Percentiles rank a stretch among this genome's conserved stretches.
Conservation (phyloP, 1,140 invertebrate genomes). For the Cardiocondyla obscurior region DNA sequence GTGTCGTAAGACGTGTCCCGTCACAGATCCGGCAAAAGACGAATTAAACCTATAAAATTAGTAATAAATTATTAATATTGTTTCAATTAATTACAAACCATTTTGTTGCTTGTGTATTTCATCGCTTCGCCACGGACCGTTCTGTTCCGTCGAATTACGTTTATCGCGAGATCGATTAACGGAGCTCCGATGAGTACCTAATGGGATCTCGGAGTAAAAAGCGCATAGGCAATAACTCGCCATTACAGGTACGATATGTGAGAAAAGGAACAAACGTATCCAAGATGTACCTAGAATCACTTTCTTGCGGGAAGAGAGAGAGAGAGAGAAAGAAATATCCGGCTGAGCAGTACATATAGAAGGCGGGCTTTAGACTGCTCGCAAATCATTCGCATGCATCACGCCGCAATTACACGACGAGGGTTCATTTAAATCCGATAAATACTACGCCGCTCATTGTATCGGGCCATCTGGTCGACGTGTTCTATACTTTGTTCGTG, state of each 20-base stretch:
- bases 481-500: conserved; percentile 47
- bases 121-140: neutral
- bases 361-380: conserved; percentile 74
- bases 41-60: too few relatives aligned
- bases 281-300: conserved; percentile 59
- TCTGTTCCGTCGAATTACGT: conserved; percentile 22
- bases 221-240: conserved; percentile 71
- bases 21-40: neutral
- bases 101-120: neutral
- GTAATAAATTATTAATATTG: too few relatives aligned
- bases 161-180: conserved; percentile 65
- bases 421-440: conserved; percentile 84
- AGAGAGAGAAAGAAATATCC: too few relatives aligned
- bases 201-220: conserved; percentile 55
- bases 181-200: conserved; percentile 49
- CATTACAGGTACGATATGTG: conserved; percentile 66
- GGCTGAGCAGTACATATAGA: conserved; percentile 62
- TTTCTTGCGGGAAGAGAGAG: conserved; percentile 42
- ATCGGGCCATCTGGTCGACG: conserved; percentile 75
- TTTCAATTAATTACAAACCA: too few relatives aligned
- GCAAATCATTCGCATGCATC: conserved; percentile 83
- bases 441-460: conserved; percentile 81
- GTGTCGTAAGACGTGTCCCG: neutral
- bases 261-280: conserved; percentile 49
- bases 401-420: conserved; percentile 83